These are phyloP conservation scores for Lingula anatina DNA, from an alignment of 2,888 invertebrate genomes.

Conservation along the genomic window DNA sequence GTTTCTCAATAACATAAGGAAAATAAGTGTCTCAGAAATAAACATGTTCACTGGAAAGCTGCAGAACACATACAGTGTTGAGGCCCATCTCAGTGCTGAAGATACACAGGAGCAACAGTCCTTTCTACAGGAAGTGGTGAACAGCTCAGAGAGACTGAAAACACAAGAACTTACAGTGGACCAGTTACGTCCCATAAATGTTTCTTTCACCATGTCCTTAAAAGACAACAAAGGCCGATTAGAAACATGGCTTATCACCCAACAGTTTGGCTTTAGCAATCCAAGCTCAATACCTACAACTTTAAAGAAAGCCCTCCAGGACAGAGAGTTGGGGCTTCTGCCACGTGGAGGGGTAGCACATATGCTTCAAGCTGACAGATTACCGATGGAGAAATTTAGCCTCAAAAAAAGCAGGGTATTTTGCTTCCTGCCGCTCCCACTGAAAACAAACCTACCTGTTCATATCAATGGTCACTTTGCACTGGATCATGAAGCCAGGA, in stretches of 20 bases:
- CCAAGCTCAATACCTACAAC: background rate
- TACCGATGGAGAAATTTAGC: too few species aligned
- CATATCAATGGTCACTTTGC: constrained; percentile 35
- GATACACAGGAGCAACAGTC: constrained; percentile 1
- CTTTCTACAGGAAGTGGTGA: constrained; percentile 5
- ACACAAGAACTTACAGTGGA: background rate
- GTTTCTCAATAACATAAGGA: constrained; percentile 32
- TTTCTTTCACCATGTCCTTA: too few species aligned
- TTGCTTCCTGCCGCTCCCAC: constrained; percentile 34
- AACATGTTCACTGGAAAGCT: constrained; percentile 7
- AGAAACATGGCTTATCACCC: constrained; percentile 26
- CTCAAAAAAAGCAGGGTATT: constrained; percentile 19
- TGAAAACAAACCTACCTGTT: constrained; percentile 24
- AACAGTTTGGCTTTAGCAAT: constrained; percentile 23
- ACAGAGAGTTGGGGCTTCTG: background rate
- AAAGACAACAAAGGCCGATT: constrained; percentile 2
- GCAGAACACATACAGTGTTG: constrained; percentile 10
- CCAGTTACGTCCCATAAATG: background rate
- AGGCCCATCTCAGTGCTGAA: constrained; percentile 4
- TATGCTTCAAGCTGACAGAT: too few species aligned
- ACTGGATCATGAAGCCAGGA: constrained; percentile 24
- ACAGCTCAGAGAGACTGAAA: background rate
- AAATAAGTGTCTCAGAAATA: constrained; percentile 19
- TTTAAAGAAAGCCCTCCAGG: background rate
- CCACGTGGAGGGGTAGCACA: constrained; percentile 1